These are phyloP conservation scores for Clistopyga incitator DNA, from an alignment of 2,888 invertebrate genomes.

Conservation along the genomic window DNA sequence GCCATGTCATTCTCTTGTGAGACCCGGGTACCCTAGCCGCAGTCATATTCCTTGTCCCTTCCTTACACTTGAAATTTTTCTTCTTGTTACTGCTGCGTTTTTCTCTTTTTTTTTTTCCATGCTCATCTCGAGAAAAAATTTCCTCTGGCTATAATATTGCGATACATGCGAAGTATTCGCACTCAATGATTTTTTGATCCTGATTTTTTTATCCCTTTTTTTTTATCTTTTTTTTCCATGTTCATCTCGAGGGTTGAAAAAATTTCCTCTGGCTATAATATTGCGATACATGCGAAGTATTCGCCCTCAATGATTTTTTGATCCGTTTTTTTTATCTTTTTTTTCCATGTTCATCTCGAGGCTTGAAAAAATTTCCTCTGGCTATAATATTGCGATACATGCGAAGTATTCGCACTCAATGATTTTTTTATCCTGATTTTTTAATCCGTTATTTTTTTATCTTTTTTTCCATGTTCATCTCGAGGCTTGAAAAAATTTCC, in stretches of 20 bases:
- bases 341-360: slow-evolving; percentile 50
- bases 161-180: not conserved
- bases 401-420: not conserved
- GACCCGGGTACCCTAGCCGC: slow-evolving; percentile 26
- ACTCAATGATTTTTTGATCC: no score
- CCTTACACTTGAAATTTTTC: slow-evolving; percentile 26
- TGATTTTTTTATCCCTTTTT: no score
- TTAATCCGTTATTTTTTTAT: no score
- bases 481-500: no score
- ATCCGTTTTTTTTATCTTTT: slow-evolving; percentile 15
- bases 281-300: no score
- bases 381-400: not conserved
- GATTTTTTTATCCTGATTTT: no score
- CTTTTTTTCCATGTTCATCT: no score
- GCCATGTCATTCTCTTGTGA: slow-evolving; percentile 50
- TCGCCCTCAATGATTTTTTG: no score
- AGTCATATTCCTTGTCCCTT: slow-evolving; percentile 17
- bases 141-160: not conserved
- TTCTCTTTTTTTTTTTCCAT: slow-evolving; percentile 29
- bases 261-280: no score
- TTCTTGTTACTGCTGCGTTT: slow-evolving; percentile 31
- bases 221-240: no score
- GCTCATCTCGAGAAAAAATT: slow-evolving; percentile 42
- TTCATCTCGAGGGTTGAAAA: no score
- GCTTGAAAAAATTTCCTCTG: slow-evolving; percentile 1